These are phyloP conservation scores for Netelia inedita DNA, from an alignment of 2,888 invertebrate species.

Conservation along the genomic window DNA sequence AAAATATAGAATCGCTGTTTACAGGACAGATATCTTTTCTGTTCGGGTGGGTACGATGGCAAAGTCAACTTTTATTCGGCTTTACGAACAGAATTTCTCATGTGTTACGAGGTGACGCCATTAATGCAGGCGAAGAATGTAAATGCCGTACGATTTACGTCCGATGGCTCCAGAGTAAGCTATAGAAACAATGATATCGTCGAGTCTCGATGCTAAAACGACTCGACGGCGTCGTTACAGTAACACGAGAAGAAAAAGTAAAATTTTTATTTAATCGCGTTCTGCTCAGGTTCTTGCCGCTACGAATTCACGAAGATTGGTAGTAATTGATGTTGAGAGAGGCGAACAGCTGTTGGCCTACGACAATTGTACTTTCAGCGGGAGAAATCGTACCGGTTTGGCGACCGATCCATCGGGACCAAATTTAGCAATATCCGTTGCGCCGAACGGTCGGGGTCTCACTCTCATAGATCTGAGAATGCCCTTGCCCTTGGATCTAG, in stretches of 20 bases:
- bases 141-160: conserved; percentile 85
- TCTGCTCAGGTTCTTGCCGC: conserved; percentile 84
- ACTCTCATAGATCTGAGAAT: conserved; percentile 85
- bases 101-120: conserved; percentile 85
- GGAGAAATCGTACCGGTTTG: conserved; percentile 84
- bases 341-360: conserved; percentile 85
- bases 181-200: background rate
- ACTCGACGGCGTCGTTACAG: background rate
- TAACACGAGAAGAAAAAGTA: background rate
- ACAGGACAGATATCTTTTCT: conserved; percentile 85
- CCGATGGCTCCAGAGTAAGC: conserved; percentile 84
- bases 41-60: conserved; percentile 86
- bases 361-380: conserved; percentile 85
- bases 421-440: conserved; percentile 85
- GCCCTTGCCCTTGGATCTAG: conserved; percentile 85
- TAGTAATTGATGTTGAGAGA: conserved; percentile 85
- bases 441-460: conserved; percentile 85
- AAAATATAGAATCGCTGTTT: background rate
- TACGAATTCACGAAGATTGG: conserved; percentile 84
- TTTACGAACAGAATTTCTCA: conserved; percentile 83
- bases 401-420: conserved; percentile 85
- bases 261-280: conserved; percentile 5
- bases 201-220: background rate
- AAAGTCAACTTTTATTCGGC: conserved; percentile 85
- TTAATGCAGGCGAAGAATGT: conserved; percentile 84